These are phyloP conservation scores for Seladonia tumulorum DNA, from an alignment of 2,888 invertebrate species.

Conservation along the genomic window DNA sequence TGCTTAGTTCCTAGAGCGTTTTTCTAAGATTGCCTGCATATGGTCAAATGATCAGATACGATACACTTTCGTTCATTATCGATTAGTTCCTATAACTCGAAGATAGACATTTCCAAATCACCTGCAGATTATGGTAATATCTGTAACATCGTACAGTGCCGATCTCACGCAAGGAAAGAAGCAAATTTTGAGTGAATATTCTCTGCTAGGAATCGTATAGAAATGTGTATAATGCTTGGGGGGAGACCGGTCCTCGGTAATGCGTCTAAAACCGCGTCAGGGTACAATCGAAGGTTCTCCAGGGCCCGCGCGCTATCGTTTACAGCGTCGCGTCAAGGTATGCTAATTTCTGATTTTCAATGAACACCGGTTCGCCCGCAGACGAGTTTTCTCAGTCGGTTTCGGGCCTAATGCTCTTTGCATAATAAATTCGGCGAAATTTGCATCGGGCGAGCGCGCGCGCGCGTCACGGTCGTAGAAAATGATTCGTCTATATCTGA, in stretches of 20 bases:
- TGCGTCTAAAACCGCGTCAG: neutral
- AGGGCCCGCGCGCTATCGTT: conserved; percentile 28
- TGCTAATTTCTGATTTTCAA: conserved; percentile 33
- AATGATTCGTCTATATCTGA: conserved; percentile 67
- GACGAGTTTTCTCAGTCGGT: conserved; percentile 26
- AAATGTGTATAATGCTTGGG: neutral
- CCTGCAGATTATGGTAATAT: too few species aligned
- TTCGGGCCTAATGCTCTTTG: conserved; percentile 63
- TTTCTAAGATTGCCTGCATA: too few species aligned
- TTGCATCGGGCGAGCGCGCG: conserved; percentile 56
- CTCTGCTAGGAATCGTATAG: neutral
- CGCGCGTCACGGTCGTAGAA: conserved; percentile 48
- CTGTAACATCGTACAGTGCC: too few species aligned
- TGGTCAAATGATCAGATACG: too few species aligned
- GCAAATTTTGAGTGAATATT: neutral
- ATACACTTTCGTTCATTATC: too few species aligned
- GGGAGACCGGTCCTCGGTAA: neutral
- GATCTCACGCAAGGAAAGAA: too few species aligned
- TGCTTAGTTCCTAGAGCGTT: too few species aligned
- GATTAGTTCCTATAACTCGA: too few species aligned
- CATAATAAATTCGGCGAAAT: conserved; percentile 66
- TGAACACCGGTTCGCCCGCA: conserved; percentile 27
- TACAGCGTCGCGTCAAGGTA: neutral
- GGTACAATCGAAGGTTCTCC: neutral
- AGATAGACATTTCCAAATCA: too few species aligned